Conservation (phyloP, 2,888 invertebrate genomes). For the Sceliomorpha sp. region DNA sequence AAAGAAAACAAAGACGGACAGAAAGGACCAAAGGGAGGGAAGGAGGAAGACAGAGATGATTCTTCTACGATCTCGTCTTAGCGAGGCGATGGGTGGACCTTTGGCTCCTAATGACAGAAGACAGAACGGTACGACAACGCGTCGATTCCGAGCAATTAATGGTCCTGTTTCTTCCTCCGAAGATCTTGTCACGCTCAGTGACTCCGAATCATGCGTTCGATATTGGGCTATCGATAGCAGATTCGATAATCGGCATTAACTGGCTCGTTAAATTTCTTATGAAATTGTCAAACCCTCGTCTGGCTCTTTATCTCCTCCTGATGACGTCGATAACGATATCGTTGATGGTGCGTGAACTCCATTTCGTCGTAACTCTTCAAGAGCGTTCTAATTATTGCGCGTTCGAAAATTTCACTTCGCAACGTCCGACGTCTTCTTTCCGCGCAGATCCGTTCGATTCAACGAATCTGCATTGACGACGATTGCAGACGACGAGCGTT, state of each 20-base stretch:
- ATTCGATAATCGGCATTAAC: conserved; percentile 43
- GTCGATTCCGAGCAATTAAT: conserved; percentile 59
- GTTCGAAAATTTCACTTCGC: no score
- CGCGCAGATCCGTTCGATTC: no score
- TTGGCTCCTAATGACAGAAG: conserved; percentile 53
- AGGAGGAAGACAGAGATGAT: conserved; percentile 48
- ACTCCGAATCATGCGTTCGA: conserved; percentile 48
- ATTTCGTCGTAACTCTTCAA: no score
- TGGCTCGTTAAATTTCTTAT: conserved; percentile 50
- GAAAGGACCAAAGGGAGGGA: conserved; percentile 18
- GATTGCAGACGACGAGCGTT: no score
- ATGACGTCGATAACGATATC: no score
- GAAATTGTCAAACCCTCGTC: conserved; percentile 10
- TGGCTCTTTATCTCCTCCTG: no score
- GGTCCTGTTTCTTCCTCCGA: conserved; percentile 61
- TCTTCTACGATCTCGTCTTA: conserved; percentile 39
- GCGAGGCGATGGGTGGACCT: conserved; percentile 45
- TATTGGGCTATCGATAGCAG: conserved; percentile 47
- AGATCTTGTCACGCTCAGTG: conserved; percentile 52
- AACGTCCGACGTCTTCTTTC: no score
- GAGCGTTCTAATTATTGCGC: no score
- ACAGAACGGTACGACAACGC: conserved; percentile 53
- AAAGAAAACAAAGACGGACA: not conserved
- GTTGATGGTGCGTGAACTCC: no score
- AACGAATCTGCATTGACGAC: no score